Conservation (phyloP, 2,888 invertebrate genomes). For the Mystacides longicornis region DNA sequence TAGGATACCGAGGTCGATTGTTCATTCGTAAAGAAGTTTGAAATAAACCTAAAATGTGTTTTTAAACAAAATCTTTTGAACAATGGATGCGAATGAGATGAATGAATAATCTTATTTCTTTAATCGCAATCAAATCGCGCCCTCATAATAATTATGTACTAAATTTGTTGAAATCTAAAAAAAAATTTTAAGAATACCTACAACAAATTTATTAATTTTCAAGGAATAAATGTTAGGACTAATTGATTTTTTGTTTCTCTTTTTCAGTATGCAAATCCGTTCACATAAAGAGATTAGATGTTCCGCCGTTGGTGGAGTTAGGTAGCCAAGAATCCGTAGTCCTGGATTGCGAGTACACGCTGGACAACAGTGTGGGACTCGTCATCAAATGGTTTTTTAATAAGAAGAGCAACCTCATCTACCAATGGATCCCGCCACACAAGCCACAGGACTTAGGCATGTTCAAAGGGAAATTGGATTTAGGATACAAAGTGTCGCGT, state of each 20-base stretch:
- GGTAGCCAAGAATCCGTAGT: slow-evolving; percentile 34
- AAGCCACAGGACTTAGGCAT: slow-evolving; percentile 43
- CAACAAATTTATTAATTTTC: not conserved
- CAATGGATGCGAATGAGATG: no score
- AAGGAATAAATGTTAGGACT: not conserved
- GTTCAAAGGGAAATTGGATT: slow-evolving; percentile 43
- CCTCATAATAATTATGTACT: no score
- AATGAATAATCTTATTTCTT: no score
- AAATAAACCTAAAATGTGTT: no score
- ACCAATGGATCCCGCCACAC: slow-evolving; percentile 46
- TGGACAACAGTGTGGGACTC: slow-evolving; percentile 31
- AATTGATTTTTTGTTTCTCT: not conserved
- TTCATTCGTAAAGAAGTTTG: no score
- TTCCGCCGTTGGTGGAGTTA: slow-evolving; percentile 39
- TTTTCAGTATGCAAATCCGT: slow-evolving; percentile 42
- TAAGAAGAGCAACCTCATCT: slow-evolving; percentile 35
- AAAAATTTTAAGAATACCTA: no score
- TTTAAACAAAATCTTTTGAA: no score
- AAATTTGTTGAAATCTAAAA: no score
- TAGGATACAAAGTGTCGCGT: slow-evolving; percentile 42
- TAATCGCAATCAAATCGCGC: no score
- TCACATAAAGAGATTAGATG: slow-evolving; percentile 41
- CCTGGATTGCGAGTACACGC: slow-evolving; percentile 28
- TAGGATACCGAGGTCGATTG: no score
- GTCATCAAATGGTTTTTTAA: slow-evolving; percentile 49